These are phyloP conservation scores for Papilio xuthus DNA, from an alignment of 1,140 invertebrate genomes.

Conservation along the genomic window DNA sequence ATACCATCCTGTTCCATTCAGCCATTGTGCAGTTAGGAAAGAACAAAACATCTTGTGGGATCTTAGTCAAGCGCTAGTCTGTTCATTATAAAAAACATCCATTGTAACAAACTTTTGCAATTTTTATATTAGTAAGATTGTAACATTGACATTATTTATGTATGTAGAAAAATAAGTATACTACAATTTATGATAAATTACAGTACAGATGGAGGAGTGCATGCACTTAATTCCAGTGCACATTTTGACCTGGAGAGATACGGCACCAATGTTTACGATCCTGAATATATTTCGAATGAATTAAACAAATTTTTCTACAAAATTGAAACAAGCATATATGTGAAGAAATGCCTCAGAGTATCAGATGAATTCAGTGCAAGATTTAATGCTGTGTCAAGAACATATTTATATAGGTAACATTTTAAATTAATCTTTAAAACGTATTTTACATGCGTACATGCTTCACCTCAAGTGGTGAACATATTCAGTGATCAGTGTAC, in stretches of 20 bases:
- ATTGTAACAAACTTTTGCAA: too few species aligned
- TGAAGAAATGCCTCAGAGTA: conserved; percentile 82
- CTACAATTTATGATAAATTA: conserved; percentile 45
- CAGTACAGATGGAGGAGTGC: conserved; percentile 89
- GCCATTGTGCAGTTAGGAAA: too few species aligned
- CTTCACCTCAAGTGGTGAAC: neutral
- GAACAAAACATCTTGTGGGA: too few species aligned
- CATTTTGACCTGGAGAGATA: conserved; percentile 84
- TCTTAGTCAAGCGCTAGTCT: too few species aligned
- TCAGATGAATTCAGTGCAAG: conserved; percentile 84
- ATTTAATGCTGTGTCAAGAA: conserved; percentile 82
- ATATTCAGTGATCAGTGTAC: neutral
- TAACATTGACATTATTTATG: too few species aligned
- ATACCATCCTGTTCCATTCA: too few species aligned
- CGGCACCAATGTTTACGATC: conserved; percentile 77
- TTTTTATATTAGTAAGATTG: too few species aligned
- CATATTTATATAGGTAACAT: conserved; percentile 85
- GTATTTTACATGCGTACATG: too few species aligned
- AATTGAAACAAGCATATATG: conserved; percentile 80
- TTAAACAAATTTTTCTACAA: conserved; percentile 84
- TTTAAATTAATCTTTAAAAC: too few species aligned
- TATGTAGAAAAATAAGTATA: too few species aligned
- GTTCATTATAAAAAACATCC: too few species aligned
- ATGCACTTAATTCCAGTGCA: conserved; percentile 84
- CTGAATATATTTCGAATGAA: conserved; percentile 64